Percentiles rank a stretch among this genome's conserved stretches.
phyloP scores from a whole-genome alignment of 2,797 vertebrate species.

The Clarias laeviceps region DNA sequence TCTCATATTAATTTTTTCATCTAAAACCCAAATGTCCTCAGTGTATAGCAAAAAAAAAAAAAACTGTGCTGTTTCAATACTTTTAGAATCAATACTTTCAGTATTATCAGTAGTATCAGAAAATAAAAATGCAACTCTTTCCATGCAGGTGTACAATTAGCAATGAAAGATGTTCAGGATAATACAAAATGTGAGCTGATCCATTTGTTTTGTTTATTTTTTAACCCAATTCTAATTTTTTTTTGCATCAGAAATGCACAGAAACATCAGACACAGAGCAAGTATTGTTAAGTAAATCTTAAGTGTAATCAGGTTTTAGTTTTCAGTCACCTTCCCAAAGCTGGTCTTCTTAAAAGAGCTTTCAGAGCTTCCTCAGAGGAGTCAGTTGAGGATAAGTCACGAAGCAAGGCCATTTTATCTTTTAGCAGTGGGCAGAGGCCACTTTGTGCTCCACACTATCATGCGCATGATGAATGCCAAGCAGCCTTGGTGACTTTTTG shows the following conservation, averaged over 20 bases:
- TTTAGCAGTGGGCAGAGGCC: slow-evolving; percentile 26
- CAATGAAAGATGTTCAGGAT: background rate
- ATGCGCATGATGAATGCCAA: slow-evolving; percentile 52
- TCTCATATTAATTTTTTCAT: background rate
- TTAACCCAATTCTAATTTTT: background rate
- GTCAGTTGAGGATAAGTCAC: slow-evolving; percentile 33
- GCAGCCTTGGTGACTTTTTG: slow-evolving; percentile 42
- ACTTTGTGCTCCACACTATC: slow-evolving; percentile 5
- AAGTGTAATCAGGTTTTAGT: background rate
- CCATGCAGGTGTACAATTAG: background rate
- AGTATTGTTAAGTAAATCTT: background rate
- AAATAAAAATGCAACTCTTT: background rate
- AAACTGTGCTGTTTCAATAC: background rate
- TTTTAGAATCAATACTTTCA: background rate
- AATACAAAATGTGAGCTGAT: background rate
- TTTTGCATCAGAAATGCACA: background rate
- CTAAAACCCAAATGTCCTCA: background rate
- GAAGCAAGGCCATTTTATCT: slow-evolving; percentile 35
- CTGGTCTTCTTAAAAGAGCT: slow-evolving; percentile 16
- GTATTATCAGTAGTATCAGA: background rate
- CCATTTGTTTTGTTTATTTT: background rate
- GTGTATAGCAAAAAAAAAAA: background rate
- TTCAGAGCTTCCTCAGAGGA: slow-evolving; percentile 16
- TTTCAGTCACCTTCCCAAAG: slow-evolving; percentile 1
- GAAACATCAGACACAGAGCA: background rate